Evolutionary conservation across 1,140 invertebrate species (phyloP), one percentile per base, ranked within the genome.

Genomic region (Phortica variegata): DNA sequence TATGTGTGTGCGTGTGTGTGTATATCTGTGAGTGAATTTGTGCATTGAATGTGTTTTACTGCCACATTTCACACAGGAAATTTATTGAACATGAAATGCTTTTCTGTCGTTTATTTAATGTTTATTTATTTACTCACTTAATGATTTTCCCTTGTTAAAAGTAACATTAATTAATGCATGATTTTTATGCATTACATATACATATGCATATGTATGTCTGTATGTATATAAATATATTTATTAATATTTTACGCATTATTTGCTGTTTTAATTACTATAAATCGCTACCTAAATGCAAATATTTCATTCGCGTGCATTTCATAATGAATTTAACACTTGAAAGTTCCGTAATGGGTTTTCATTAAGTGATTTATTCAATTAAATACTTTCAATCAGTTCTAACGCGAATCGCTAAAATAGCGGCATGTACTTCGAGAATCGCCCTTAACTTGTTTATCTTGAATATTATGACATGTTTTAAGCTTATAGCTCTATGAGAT

Each of bases 281-380:
- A 68, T 63, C 60, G 52, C 57, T 60, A 57, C 60, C 60, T 60
- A 68, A 66, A 68, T 63, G 68, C 63, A 68, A 57, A 65, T 63
- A 26, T n/a, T 40, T 39, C 50, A 46, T 53, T 63, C 60, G 54
- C 58, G 65, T 65, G 43, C 47, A 66, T 54, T 58, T 52, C 60
- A 31, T 46, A 62, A 53, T 44, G 45, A 47, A 43, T 47, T 49
- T 58, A 37, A 40, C 56, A 56, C 48, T 56, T 62, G 52, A 32
- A 40, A 60, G 49, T 54, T 29, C 43, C 29, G 33, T 21, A 45
- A 20, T 45, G 18, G 17, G 41, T 47, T 16, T 36, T 34, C 42
- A 45, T 47, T 39, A 52, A 39, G 44, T 43, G 23, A 17, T 1
- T 23, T 31, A 49, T 38, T 32, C 42, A 45, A 56, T 46, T 31